phyloP scores from a whole-genome alignment of 2,797 vertebrate genomes.

The Amblyraja radiata region DNA sequence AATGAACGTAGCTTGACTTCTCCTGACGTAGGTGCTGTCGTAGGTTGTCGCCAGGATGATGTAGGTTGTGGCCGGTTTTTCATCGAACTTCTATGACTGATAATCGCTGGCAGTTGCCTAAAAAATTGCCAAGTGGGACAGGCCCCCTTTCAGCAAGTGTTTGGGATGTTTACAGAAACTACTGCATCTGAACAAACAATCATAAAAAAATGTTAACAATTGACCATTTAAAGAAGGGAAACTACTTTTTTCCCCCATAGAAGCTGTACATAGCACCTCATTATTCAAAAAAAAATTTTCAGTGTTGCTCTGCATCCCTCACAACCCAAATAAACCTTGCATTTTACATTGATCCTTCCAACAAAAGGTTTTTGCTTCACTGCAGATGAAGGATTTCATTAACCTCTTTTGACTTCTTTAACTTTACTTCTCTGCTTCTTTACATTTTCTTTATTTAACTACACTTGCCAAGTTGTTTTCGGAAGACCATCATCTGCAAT shows the following conservation, averaged over 20 bases:
- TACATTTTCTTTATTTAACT: background rate
- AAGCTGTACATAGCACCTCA: background rate
- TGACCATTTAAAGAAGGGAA: background rate
- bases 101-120: too few species aligned
- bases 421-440: background rate
- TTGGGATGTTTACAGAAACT: too few species aligned
- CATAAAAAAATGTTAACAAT: background rate
- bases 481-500: background rate
- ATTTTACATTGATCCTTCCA: background rate
- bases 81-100: too few species aligned
- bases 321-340: background rate
- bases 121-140: too few species aligned
- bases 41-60: too few species aligned
- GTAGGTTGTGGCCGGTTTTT: too few species aligned
- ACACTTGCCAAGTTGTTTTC: background rate
- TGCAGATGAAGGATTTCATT: background rate
- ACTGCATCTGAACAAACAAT: too few species aligned
- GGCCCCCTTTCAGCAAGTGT: too few species aligned
- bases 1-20: too few species aligned
- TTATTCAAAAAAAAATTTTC: too few species aligned
- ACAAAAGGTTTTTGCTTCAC: background rate
- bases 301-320: background rate
- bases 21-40: too few species aligned
- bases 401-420: background rate
- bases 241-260: background rate